Base-by-base conservation (phyloP, 1,140 invertebrate genomes). In the Zaprionus camerounensis region DNA sequence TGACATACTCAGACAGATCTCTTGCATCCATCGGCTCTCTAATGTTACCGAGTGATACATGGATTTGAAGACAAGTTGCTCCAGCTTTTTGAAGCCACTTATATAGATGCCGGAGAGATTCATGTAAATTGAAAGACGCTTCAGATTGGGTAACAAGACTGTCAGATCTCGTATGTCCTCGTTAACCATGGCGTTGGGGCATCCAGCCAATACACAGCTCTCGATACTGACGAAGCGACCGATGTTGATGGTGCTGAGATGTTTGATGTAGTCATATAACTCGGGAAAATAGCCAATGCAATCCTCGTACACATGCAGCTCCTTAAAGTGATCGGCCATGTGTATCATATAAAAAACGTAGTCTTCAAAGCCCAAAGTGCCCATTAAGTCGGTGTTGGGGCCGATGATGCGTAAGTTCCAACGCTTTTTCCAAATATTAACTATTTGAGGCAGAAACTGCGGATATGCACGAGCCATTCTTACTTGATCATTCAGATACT, bases 391-490 rank as follows among this genome's bases (percentile, higher is more conserved):
- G 1, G 81, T 90, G 3, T 90, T 90, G 1, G 85, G 85, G 3
- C 85, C 85, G 0, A 85, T 51, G 9, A 84, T 68, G 20, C 80
- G 59, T 13, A 76, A 76, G n/a, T 77, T 55, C 7, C 78, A 56
- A 12, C 65, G 56, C 28, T 70, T 80, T 38, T 66, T 26, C 85
- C 85, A 90, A 11, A 85, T 57, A 55, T 80, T 79, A 2, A 90
- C 22, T 3, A 90, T 77, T 2, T 69, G 44, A 0, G 82, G 72
- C 38, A 90, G 9, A 5, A 90, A 90, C 51, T 90, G 85, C 0
- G 85, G 85, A 71, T 90, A 90, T 9, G 85, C 85, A 17, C 86
- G 69, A n/a, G 85, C 86, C 85, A 90, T 90, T 11, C 85, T 38
- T 38, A 90, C 85, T 51, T 90, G 86, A 57, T 90, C 85, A n/a